phyloP scores from a whole-genome alignment of 64 coral and sea anemone species.

The Porites lutea region DNA sequence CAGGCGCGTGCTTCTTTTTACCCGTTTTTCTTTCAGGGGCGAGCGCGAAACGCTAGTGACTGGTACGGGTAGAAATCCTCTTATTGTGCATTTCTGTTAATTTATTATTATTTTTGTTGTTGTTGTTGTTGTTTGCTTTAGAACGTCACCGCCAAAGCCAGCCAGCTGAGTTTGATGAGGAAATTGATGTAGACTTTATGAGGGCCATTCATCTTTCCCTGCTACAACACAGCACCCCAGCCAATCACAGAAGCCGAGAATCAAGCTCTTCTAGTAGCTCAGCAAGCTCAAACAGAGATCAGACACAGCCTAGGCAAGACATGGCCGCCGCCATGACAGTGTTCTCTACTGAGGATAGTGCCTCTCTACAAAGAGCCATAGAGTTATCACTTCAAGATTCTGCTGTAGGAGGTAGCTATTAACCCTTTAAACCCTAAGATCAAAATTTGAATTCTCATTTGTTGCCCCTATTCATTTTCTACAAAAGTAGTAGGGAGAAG shows the following conservation, averaged over 20 bases:
- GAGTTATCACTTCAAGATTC: slow-evolving; percentile 60
- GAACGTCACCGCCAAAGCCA: background rate
- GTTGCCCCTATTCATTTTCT: too few species aligned
- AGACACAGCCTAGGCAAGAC: background rate
- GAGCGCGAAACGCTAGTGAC: too few species aligned
- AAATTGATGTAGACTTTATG: slow-evolving; percentile 65
- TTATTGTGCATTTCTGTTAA: too few species aligned
- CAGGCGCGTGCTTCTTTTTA: too few species aligned
- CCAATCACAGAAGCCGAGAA: background rate
- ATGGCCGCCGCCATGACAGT: background rate
- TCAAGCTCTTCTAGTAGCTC: slow-evolving; percentile 67
- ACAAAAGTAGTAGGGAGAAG: too few species aligned
- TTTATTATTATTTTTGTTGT: too few species aligned
- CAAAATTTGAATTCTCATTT: too few species aligned
- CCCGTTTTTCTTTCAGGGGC: too few species aligned
- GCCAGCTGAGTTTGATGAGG: slow-evolving; percentile 27
- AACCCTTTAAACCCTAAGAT: background rate
- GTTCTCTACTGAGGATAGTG: slow-evolving; percentile 12
- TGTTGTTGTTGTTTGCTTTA: background rate
- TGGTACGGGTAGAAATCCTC: too few species aligned
- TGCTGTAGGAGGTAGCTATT: slow-evolving; percentile 15
- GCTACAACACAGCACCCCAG: slow-evolving; percentile 3
- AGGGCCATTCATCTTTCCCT: slow-evolving; percentile 62
- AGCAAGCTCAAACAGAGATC: slow-evolving; percentile 23
- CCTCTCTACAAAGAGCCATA: slow-evolving; percentile 73